phyloP scores from a whole-genome alignment of 23 tunicate genomes.

The Halocynthia roretzi region DNA sequence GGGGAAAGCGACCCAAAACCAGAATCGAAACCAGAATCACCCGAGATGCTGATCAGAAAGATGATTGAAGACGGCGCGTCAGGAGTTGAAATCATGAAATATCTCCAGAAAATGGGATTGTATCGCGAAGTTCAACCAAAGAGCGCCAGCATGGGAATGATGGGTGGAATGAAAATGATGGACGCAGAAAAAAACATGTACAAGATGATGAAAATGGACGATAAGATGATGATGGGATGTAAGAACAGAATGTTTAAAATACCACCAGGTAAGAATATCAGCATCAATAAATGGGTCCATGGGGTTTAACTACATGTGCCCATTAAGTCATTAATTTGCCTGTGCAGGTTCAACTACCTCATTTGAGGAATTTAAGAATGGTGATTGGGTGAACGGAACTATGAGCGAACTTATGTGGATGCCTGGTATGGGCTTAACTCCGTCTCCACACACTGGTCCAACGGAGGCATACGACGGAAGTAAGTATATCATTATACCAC shows the following conservation, averaged over 20 bases:
- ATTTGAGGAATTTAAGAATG: constrained; percentile 8
- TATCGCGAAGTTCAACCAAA: background rate
- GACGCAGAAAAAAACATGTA: background rate
- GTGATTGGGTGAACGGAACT: constrained; percentile 13
- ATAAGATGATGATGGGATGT: background rate
- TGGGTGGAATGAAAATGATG: background rate
- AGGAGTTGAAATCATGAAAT: background rate
- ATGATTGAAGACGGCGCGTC: too few species aligned
- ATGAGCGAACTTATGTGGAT: constrained; percentile 10
- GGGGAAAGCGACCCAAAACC: background rate
- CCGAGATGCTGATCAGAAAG: too few species aligned
- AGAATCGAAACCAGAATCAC: background rate
- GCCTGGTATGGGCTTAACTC: background rate
- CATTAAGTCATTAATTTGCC: background rate
- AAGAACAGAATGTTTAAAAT: background rate
- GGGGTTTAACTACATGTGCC: background rate
- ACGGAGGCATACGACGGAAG: constrained; percentile 10
- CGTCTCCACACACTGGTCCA: constrained; percentile 20
- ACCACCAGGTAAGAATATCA: constrained; percentile 14
- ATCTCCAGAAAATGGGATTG: background rate
- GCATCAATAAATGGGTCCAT: background rate
- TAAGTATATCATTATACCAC: background rate
- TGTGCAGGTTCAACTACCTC: constrained; percentile 22
- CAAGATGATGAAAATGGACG: background rate
- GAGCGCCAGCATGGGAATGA: background rate